Conservation (phyloP, 2,888 invertebrate genomes). For the Pheosia gnoma region DNA sequence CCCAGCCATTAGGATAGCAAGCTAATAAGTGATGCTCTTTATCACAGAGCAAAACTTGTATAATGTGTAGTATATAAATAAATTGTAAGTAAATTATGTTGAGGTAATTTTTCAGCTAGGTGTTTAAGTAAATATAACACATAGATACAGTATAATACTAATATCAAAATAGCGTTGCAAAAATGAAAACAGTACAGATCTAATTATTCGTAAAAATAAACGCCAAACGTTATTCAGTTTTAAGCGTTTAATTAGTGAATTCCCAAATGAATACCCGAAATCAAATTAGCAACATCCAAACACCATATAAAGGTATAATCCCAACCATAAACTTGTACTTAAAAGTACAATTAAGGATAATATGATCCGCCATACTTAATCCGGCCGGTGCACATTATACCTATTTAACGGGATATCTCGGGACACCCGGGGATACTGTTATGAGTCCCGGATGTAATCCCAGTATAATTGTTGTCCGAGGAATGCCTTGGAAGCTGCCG, state of each 20-base stretch:
- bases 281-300: conserved; percentile 42
- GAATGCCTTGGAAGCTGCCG: conserved; percentile 68
- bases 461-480: conserved; percentile 78
- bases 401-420: conserved; percentile 75
- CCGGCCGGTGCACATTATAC: conserved; percentile 72
- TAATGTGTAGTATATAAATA: not conserved
- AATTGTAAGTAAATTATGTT: not conserved
- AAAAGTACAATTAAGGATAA: conserved; percentile 74
- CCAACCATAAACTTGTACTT: conserved; percentile 68
- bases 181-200: not conserved
- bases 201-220: conserved; percentile 2
- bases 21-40: not conserved
- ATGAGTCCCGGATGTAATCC: conserved; percentile 77
- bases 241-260: conserved; percentile 22
- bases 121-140: too few species aligned
- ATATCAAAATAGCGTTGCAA: not conserved
- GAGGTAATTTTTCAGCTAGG: not conserved
- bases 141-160: not conserved
- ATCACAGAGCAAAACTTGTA: not conserved
- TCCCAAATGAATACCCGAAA: conserved; percentile 19
- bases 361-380: conserved; percentile 73
- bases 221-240: conserved; percentile 3
- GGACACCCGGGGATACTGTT: conserved; percentile 66
- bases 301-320: conserved; percentile 44
- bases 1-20: not conserved